Conservation (phyloP, 2,113 vertebrate genomes). For the Corythornis madagascariensis region DNA sequence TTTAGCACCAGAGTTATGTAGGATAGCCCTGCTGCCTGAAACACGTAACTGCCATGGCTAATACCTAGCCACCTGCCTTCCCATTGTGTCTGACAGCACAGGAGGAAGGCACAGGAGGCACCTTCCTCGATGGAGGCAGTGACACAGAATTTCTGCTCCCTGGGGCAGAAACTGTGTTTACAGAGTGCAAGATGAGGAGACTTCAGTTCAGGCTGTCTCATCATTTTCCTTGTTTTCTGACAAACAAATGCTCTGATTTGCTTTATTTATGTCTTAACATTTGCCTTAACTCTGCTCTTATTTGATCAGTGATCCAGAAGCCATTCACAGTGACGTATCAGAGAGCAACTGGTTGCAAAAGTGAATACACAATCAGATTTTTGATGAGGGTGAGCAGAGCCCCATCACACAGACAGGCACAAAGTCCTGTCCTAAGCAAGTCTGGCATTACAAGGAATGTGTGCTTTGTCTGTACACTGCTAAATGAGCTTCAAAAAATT, state of each 20-base stretch:
- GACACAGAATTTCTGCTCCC: background rate
- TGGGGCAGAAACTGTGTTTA: background rate
- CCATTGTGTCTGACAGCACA: accelerated
- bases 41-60: background rate
- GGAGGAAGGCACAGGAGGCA: background rate
- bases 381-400: background rate
- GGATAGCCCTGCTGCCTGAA: background rate
- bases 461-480: background rate
- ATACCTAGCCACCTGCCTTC: background rate
- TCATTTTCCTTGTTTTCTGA: background rate
- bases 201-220: background rate
- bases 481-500: background rate
- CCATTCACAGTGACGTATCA: background rate
- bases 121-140: background rate
- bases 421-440: background rate
- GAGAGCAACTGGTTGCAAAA: conserved; percentile 24
- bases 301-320: background rate
- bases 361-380: background rate
- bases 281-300: background rate
- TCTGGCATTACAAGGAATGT: background rate
- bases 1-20: background rate
- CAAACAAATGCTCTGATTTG: background rate
- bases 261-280: background rate
- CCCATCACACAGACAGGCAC: background rate
- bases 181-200: background rate